Conservation (phyloP, 2,113 vertebrate genomes). For the Pomatorhinus ruficollis region DNA sequence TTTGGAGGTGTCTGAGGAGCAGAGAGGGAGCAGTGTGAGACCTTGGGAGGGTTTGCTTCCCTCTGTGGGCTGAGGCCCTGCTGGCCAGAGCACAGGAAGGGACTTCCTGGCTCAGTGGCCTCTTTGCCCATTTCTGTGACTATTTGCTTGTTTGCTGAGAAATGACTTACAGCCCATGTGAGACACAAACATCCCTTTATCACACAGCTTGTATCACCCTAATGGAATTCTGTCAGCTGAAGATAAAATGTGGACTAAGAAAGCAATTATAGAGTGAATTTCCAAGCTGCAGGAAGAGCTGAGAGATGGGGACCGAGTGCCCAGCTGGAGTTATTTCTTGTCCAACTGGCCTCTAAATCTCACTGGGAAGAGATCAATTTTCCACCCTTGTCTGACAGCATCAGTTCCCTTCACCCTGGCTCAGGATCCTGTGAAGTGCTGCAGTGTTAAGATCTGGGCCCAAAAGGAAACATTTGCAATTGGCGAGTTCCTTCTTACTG, state of each 20-base stretch:
- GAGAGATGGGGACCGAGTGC: constrained; percentile 22
- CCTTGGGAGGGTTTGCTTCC: not conserved
- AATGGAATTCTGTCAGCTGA: constrained; percentile 59
- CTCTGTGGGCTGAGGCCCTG: not conserved
- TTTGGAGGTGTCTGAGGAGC: not conserved
- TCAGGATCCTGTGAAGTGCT: not conserved
- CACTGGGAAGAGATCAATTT: constrained; percentile 18
- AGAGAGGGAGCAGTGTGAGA: not conserved
- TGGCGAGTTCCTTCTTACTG: not conserved
- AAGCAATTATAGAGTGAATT: constrained; percentile 58
- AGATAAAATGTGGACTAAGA: constrained; percentile 54
- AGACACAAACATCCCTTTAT: constrained; percentile 69
- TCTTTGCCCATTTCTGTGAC: constrained; percentile 35
- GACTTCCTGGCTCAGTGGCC: not conserved
- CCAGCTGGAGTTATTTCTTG: constrained; percentile 38
- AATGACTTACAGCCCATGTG: constrained; percentile 52
- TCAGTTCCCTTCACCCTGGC: not conserved
- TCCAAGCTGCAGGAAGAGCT: not conserved
- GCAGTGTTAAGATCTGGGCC: not conserved
- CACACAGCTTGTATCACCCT: constrained; percentile 59
- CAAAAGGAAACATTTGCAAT: not conserved
- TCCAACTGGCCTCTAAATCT: constrained; percentile 37
- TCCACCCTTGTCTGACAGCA: constrained; percentile 20
- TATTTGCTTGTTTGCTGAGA: constrained; percentile 57
- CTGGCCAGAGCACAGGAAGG: not conserved